Percentiles rank a stretch among this genome's conserved stretches.
phyloP scores from a whole-genome alignment of 2,797 vertebrate species.

The Lepidocolaptes lacrymiger region DNA sequence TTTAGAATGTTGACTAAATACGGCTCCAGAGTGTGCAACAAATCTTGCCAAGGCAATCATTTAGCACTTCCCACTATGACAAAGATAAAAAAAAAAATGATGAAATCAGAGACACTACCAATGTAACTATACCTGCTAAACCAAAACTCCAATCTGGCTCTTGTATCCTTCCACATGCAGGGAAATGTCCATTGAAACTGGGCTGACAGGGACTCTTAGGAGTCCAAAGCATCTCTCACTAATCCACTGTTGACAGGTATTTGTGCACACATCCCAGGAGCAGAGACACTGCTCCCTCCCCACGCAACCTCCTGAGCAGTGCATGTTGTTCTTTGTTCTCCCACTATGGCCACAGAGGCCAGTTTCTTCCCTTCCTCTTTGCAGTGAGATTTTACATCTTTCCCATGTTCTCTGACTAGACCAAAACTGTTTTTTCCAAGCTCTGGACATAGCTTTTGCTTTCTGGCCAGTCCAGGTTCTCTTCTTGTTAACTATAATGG shows the following conservation, averaged over 20 bases:
- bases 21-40: neutral
- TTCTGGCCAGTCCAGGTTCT: neutral
- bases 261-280: neutral
- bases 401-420: neutral
- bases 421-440: neutral
- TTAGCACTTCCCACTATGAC: neutral
- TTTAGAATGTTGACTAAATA: neutral
- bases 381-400: neutral
- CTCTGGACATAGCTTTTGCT: neutral
- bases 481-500: neutral
- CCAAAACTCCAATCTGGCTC: neutral
- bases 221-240: neutral
- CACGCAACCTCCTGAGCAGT: neutral
- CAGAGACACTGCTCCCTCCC: neutral
- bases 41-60: neutral
- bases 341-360: accelerated
- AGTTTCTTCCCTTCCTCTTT: neutral
- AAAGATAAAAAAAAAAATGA: neutral
- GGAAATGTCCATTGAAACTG: neutral
- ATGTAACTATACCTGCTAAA: neutral
- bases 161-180: neutral
- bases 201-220: neutral
- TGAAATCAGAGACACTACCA: neutral
- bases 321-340: neutral
- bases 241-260: constrained; percentile 25